These are phyloP conservation scores for Paramisgurnus dabryanus DNA, from an alignment of 2,113 vertebrate species.

Conservation along the genomic window DNA sequence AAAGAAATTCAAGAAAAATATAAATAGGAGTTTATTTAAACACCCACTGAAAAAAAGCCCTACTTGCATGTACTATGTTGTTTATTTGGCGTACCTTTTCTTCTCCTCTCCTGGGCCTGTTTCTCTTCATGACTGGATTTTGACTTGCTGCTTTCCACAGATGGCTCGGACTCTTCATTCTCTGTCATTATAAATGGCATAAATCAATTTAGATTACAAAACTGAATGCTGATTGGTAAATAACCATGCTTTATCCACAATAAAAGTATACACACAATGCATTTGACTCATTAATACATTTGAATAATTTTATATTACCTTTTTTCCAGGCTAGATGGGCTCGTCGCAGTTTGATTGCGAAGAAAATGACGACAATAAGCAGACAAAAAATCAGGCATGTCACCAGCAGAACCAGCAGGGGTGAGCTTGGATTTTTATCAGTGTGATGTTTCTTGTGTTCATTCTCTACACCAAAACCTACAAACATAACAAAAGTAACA, in stretches of 20 bases:
- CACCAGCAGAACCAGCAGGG: constrained; percentile 80
- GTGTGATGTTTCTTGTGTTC: not conserved
- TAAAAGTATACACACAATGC: too few relatives aligned
- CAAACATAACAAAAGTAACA: constrained; percentile 7
- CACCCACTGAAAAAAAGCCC: too few relatives aligned
- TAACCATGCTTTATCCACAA: too few relatives aligned
- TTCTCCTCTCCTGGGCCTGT: constrained; percentile 65
- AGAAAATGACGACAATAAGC: constrained; percentile 82
- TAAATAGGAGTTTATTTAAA: not conserved
- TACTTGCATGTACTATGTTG: too few relatives aligned
- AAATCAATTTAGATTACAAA: not conserved
- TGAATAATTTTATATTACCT: constrained; percentile 69
- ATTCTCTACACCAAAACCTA: not conserved
- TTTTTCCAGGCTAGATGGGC: constrained; percentile 84
- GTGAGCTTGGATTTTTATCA: constrained; percentile 41
- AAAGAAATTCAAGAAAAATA: constrained; percentile 27
- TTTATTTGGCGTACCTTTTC: constrained; percentile 66
- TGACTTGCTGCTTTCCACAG: constrained; percentile 84
- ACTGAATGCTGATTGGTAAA: not conserved
- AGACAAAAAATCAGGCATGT: constrained; percentile 78
- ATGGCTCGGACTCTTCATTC: constrained; percentile 82
- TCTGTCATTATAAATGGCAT: constrained; percentile 74
- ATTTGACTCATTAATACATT: not conserved
- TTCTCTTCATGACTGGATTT: constrained; percentile 84
- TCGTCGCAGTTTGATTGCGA: constrained; percentile 81